These are phyloP conservation scores for Macrophya annulata DNA, from an alignment of 2,888 invertebrate species.

Conservation along the genomic window DNA sequence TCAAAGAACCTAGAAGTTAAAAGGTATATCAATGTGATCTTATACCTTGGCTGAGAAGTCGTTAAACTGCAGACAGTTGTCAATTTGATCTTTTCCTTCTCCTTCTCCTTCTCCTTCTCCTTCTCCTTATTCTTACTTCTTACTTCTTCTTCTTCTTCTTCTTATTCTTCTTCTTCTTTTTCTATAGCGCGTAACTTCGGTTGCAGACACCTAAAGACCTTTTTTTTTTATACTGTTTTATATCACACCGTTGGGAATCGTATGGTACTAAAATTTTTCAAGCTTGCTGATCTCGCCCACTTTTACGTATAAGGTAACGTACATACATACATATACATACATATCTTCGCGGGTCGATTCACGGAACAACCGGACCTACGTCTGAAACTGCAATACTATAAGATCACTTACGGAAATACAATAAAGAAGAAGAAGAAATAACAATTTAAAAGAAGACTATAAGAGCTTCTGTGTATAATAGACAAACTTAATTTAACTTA, in stretches of 20 bases:
- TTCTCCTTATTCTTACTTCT: background rate
- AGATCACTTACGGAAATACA: background rate
- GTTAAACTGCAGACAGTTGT: constrained; percentile 47
- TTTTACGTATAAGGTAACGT: background rate
- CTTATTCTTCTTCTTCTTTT: constrained; percentile 4
- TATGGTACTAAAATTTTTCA: constrained; percentile 40
- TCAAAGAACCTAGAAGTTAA: background rate
- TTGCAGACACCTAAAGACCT: constrained; percentile 30
- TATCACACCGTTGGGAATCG: constrained; percentile 43
- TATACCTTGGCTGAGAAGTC: background rate
- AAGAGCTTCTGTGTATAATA: background rate
- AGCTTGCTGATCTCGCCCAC: constrained; percentile 7
- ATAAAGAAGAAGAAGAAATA: background rate
- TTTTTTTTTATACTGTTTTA: constrained; percentile 28
- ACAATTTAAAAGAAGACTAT: background rate
- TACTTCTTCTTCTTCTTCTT: background rate
- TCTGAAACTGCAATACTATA: background rate
- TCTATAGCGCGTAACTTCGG: background rate
- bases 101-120: background rate
- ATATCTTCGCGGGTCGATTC: constrained; percentile 8
- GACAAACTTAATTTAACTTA: background rate
- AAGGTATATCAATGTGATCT: constrained; percentile 13
- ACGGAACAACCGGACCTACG: constrained; percentile 19
- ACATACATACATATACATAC: too few species aligned
- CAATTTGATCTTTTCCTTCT: constrained; percentile 3